Base-by-base conservation (phyloP, 2,113 vertebrate genomes). In the Rhinichthys klamathensis region DNA sequence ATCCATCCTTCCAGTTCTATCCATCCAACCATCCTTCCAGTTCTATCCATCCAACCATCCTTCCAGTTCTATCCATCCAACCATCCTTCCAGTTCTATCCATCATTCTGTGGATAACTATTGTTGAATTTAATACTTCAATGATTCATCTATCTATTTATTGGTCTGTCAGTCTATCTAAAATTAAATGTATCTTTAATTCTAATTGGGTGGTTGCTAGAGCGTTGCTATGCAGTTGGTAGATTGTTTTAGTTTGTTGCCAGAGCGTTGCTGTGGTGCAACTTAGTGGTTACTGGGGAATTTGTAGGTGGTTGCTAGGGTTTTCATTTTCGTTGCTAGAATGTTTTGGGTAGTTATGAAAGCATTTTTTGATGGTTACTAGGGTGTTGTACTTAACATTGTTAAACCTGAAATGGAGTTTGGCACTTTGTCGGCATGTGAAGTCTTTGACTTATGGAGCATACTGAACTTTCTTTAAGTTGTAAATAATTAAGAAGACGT, bases 401-500 rank as follows among this genome's bases (percentile, higher is more conserved):
- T 54, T 63, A 73, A 84, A 65, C 58, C 25, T 80, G 61, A 41
- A 32, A 30, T 69, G 61, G 44, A 81, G 25, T 10, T 80, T 84
- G 16, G 7, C 58, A 44, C 16, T 56, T 54, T 74, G 78, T 65
- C 10, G 5, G 30, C 2, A 13, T 87, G 86, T 44, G 51, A 44
- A 54, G n/a, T 32, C 27, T 87, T 74, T 35, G 51, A 75, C 60
- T 51, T 82, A 67, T 61, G 7, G n/a, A 78, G 77, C 84, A 11
- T 84, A 81, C 27, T 49, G 61, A 81, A 69, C 83, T 87, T 84
- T 86, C 32, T 78, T 16, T 63, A 70, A 58, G 46, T 63, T 61
- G 76, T 88, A 75, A 82, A 88, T 83, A 90, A 86, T 87, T 89
- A 51, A 89, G 88, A 58, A 82, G 70, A 88, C 87, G 81, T 87